A percentile compares a stretch with the other conserved stretches of the same genome.
phyloP scores from a whole-genome alignment of 2,888 invertebrate genomes.

The Disparrhopalites patrizii region DNA sequence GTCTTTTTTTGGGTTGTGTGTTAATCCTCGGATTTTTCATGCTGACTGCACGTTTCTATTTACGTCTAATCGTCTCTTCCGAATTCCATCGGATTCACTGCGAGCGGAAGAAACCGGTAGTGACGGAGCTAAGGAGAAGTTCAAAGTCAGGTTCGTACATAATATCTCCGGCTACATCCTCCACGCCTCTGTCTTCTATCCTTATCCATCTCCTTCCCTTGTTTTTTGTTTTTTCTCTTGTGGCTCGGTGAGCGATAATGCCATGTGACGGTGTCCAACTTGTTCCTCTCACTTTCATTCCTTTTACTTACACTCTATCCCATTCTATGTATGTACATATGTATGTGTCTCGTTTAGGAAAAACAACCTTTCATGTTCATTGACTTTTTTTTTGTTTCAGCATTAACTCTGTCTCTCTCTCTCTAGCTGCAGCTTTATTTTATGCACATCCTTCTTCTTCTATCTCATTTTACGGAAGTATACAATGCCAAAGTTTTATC shows the following conservation, averaged over 20 bases:
- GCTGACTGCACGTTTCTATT: slow-evolving; percentile 8
- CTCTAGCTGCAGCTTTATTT: too few relatives aligned
- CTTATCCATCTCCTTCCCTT: neutral
- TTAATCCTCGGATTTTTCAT: slow-evolving; percentile 2
- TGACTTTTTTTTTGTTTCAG: too few relatives aligned
- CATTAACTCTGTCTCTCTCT: too few relatives aligned
- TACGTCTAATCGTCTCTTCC: slow-evolving; percentile 7
- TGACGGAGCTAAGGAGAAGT: slow-evolving; percentile 1
- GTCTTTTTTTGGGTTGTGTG: too few relatives aligned
- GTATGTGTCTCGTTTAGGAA: too few relatives aligned
- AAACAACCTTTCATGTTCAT: too few relatives aligned
- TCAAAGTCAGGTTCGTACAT: neutral
- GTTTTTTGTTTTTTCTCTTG: neutral
- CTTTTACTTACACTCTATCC: too few relatives aligned
- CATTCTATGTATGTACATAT: too few relatives aligned
- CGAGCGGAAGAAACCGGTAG: slow-evolving; percentile 6
- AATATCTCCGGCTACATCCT: neutral
- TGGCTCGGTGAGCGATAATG: neutral
- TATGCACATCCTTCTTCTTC: neutral
- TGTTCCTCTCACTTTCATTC: slow-evolving; percentile 1
- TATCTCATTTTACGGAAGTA: neutral
- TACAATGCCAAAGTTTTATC: neutral
- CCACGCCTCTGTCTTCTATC: too few relatives aligned
- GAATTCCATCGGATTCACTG: neutral
- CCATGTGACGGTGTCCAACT: neutral